Conservation (phyloP, 2,888 invertebrate genomes). For the Lutraria lutraria region DNA sequence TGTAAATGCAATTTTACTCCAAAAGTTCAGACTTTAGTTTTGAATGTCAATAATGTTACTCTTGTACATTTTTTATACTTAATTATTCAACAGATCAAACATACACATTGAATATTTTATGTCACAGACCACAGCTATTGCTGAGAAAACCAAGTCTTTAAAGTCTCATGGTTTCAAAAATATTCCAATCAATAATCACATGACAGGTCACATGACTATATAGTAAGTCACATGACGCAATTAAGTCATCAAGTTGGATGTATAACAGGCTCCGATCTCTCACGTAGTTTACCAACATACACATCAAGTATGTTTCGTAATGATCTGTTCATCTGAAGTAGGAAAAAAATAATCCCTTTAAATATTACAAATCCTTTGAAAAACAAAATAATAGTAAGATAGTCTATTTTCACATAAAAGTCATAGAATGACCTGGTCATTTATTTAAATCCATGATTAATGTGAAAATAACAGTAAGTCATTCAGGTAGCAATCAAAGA, state of each 20-base stretch:
- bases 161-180: not conserved
- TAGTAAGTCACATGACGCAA: constrained; percentile 1
- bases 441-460: too few species aligned
- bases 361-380: too few species aligned
- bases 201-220: not conserved
- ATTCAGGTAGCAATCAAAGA: too few species aligned
- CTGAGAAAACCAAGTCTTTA: not conserved
- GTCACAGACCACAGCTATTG: not conserved
- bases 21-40: too few species aligned
- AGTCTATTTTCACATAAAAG: too few species aligned
- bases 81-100: not conserved
- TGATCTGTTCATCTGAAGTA: constrained; percentile 16
- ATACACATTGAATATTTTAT: not conserved
- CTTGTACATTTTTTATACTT: not conserved
- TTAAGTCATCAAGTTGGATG: not conserved
- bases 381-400: too few species aligned
- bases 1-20: too few species aligned
- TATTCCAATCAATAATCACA: not conserved
- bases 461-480: too few species aligned
- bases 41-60: not conserved
- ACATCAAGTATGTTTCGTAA: not conserved
- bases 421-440: too few species aligned
- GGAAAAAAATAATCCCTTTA: not conserved
- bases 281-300: not conserved
- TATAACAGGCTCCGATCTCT: not conserved